Base-by-base conservation (phyloP, 2,888 invertebrate genomes). In the Rosalia funebris region DNA sequence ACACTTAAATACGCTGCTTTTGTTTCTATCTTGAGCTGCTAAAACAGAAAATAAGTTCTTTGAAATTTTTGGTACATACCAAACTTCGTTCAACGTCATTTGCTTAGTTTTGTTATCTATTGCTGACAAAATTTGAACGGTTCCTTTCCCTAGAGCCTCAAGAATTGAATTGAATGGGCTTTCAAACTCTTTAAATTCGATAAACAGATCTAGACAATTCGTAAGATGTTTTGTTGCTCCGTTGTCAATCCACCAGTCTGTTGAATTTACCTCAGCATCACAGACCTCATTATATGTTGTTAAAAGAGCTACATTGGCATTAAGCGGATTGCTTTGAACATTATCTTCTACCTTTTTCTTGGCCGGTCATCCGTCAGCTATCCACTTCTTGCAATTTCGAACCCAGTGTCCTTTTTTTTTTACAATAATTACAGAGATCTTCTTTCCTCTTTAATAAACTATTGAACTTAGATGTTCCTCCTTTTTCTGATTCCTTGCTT, bases 161-260 rank as follows among this genome's bases (percentile, higher is more conserved):
- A 57, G 44, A 36, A 31, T 41, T 69, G 72, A 65, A 16, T 36
- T 31, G 53, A 59, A 57, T 2, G 60, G 19, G 1, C 16, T 63
- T 12, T 64, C 10, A 60, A 72, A 71, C 47, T 63, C 57, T 55
- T 63, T 17, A 47, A 69, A 71, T 1, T 53, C 63, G 1, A 57
- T 44, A 19, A 70, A 70, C 19, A 44, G 47, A 36, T 66, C 56
- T 34, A 48, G 17, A 68, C 68, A 53, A 54, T 68, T 68, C 1
- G 70, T 68, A 19, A 76, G 68, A 54, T 76, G 75, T 10, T 63
- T 74, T 14, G 74, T 75, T 15, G 73, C 75, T 16, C 71, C 76
- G 47, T 75, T 77, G 50, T 77, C 76, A 4, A 77, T 68, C 71
- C 70, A 76, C 75, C 74, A 76, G 10, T 62, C 62, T 12, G 20